These are phyloP conservation scores for Trachelus tabidus DNA, from an alignment of 2,888 invertebrate species.

Conservation along the genomic window DNA sequence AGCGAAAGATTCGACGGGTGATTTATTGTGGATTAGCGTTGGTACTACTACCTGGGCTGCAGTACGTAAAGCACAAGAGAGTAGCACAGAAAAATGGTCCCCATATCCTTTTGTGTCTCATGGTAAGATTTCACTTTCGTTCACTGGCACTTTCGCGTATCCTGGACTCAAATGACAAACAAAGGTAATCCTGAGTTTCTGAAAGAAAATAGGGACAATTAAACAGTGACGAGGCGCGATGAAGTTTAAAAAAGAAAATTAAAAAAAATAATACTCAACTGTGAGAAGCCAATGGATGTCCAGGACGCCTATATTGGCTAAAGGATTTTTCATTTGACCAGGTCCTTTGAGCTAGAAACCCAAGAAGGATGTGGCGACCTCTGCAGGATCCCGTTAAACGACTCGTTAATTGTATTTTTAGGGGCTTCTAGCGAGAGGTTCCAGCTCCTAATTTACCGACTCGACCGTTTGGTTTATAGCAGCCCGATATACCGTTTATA, in stretches of 20 bases:
- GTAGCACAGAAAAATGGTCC: neutral
- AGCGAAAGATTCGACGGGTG: slow-evolving; percentile 53
- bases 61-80: neutral
- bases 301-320: neutral
- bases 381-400: slow-evolving; percentile 50
- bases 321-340: neutral
- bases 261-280: neutral
- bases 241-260: neutral
- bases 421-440: slow-evolving; percentile 50
- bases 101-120: neutral
- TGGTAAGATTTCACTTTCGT: neutral
- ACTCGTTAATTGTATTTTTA: slow-evolving; percentile 62
- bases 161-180: neutral
- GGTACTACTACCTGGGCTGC: slow-evolving; percentile 32
- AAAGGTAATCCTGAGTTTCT: neutral
- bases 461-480: slow-evolving; percentile 59
- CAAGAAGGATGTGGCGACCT: slow-evolving; percentile 17
- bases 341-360: neutral
- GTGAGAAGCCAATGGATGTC: neutral
- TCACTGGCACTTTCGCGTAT: neutral
- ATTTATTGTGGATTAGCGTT: slow-evolving; percentile 62
- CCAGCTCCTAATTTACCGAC: slow-evolving; percentile 59
- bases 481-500: slow-evolving; percentile 55
- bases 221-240: neutral
- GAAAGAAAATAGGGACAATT: neutral